A percentile compares a stretch with the other conserved stretches of the same genome.
These are phyloP conservation scores for Cercopithecus neglectus DNA, from an alignment of 2,797 vertebrate genomes.

Conservation along the genomic window DNA sequence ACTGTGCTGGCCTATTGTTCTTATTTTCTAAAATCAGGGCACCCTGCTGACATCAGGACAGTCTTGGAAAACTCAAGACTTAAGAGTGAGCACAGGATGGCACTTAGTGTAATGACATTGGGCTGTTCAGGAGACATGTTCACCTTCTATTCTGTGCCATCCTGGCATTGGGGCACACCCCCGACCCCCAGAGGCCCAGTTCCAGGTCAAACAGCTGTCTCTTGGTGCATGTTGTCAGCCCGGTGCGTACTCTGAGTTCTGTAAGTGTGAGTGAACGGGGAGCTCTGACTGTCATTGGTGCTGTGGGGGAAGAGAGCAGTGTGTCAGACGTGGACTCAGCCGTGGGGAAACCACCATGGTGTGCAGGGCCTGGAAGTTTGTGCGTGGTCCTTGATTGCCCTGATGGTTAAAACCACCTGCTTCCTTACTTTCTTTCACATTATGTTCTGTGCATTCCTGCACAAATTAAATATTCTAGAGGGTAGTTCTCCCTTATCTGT, in stretches of 20 bases:
- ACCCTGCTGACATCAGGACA: not conserved
- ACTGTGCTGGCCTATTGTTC: not conserved
- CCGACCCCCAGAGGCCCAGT: not conserved
- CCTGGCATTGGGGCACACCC: not conserved
- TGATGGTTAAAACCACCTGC: not conserved
- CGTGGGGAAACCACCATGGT: accelerated
- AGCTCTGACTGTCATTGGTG: not conserved
- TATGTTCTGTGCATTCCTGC: not conserved
- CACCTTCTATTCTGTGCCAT: accelerated
- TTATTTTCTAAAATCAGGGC: not conserved
- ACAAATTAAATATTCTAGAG: not conserved
- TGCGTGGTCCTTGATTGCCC: not conserved
- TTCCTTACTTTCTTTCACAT: not conserved
- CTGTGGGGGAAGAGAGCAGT: not conserved
- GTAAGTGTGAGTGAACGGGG: not conserved
- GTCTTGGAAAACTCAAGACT: not conserved
- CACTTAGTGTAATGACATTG: not conserved
- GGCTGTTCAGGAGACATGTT: not conserved
- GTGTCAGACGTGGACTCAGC: not conserved
- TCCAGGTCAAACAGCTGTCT: not conserved
- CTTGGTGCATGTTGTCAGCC: not conserved
- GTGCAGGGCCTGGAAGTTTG: not conserved
- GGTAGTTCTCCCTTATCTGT: not conserved
- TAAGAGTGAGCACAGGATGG: not conserved
- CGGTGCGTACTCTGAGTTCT: not conserved